Percentiles rank a stretch among this genome's conserved stretches.
phyloP scores from a whole-genome alignment of 2,888 invertebrate genomes.

The Agriopis marginaria region DNA sequence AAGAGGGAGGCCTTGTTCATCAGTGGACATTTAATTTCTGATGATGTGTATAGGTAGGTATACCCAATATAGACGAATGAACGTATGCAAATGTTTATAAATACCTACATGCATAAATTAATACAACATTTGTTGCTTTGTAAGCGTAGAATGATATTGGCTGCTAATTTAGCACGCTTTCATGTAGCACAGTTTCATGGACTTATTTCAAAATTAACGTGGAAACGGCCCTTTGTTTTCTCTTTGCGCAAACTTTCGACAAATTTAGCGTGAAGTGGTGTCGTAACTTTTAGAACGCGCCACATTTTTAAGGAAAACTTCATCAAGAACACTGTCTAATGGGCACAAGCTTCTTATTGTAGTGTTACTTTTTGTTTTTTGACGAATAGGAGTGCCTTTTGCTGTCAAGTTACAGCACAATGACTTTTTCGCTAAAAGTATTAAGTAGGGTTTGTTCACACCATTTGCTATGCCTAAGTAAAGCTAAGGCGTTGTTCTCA shows the following conservation, averaged over 20 bases:
- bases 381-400: background rate
- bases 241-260: constrained; percentile 9
- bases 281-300: constrained; percentile 19
- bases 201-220: constrained; percentile 15
- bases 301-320: constrained; percentile 11
- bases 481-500: background rate
- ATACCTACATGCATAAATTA: too few species aligned
- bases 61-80: too few species aligned
- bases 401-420: background rate
- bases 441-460: background rate
- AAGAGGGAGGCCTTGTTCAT: too few species aligned
- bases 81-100: too few species aligned
- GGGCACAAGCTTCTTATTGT: background rate
- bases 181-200: constrained; percentile 8
- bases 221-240: constrained; percentile 21
- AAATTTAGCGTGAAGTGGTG: constrained; percentile 27
- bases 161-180: constrained; percentile 1
- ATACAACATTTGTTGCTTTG: too few species aligned
- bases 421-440: background rate
- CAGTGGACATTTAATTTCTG: too few species aligned
- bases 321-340: background rate
- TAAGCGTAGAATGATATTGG: background rate
- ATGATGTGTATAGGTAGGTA: too few species aligned
- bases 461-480: background rate
- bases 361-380: background rate